Conservation (phyloP, 1,140 invertebrate genomes). For the Listronotus bonariensis region DNA sequence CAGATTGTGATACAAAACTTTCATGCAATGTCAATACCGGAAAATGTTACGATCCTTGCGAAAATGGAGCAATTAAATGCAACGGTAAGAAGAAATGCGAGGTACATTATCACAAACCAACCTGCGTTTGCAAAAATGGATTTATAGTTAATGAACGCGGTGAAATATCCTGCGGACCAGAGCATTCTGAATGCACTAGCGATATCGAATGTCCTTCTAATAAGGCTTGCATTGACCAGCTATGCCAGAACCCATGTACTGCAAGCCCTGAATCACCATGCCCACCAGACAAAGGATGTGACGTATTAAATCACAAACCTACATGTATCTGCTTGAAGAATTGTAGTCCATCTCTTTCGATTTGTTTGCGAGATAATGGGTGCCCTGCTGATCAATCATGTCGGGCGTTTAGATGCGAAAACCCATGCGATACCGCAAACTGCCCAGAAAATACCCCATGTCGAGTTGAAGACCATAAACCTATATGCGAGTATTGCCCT, state of each 20-base stretch:
- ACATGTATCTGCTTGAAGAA: constrained; percentile 85
- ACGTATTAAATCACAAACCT: constrained; percentile 82
- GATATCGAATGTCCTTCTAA: constrained; percentile 86
- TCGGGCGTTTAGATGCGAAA: constrained; percentile 85
- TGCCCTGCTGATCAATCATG: constrained; percentile 84
- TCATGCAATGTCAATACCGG: constrained; percentile 70
- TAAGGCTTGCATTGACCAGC: constrained; percentile 77
- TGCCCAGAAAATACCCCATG: constrained; percentile 83
- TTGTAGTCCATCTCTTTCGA: constrained; percentile 82
- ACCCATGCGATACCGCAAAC: constrained; percentile 80
- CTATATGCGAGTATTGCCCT: constrained; percentile 93
- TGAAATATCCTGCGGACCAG: constrained; percentile 81
- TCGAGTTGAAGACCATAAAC: constrained; percentile 89
- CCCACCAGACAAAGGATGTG: constrained; percentile 78
- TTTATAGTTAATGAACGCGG: constrained; percentile 84
- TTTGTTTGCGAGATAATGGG: constrained; percentile 85
- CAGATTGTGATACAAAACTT: constrained; percentile 75
- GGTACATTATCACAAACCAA: constrained; percentile 79
- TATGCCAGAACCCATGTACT: constrained; percentile 85
- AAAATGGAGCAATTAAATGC: constrained; percentile 66
- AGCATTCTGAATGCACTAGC: constrained; percentile 74
- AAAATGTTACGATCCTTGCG: constrained; percentile 80
- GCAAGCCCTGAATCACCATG: constrained; percentile 65
- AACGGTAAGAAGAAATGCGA: constrained; percentile 83
- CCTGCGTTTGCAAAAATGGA: constrained; percentile 87